phyloP scores from a whole-genome alignment of 1,140 invertebrate genomes.

The Drosophila repletoides region DNA sequence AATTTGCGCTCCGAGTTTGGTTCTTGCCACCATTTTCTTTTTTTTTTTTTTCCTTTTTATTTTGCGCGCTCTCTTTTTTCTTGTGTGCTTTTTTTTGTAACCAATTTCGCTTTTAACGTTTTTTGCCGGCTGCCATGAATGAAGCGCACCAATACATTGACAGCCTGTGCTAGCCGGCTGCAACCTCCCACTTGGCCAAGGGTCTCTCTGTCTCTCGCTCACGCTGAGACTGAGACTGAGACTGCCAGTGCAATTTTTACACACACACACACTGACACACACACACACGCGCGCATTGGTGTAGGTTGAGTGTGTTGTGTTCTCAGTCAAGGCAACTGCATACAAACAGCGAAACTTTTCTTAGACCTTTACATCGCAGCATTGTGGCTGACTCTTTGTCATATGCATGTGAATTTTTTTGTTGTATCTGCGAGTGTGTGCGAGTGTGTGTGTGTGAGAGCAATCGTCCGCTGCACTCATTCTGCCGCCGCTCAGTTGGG shows the following conservation, averaged over 20 bases:
- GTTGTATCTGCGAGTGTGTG: background rate
- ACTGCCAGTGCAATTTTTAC: constrained; percentile 54
- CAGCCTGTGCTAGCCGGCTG: constrained; percentile 45
- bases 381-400: constrained; percentile 44
- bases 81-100: constrained; percentile 44
- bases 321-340: constrained; percentile 46
- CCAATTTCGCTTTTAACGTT: constrained; percentile 79
- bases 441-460: constrained; percentile 30
- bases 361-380: constrained; percentile 45
- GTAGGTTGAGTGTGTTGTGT: constrained; percentile 40
- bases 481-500: constrained; percentile 43
- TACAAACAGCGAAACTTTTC: constrained; percentile 45
- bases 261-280: constrained; percentile 21
- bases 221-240: background rate
- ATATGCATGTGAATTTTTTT: background rate
- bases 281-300: background rate
- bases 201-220: constrained; percentile 17
- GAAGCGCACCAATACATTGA: constrained; percentile 57
- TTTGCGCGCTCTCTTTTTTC: constrained; percentile 2
- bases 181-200: constrained; percentile 42
- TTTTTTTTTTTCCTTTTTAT: constrained; percentile 28
- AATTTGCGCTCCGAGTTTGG: constrained; percentile 33
- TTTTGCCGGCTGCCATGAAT: constrained; percentile 78
- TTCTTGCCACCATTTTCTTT: constrained; percentile 74
- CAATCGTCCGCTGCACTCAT: constrained; percentile 50